Percentiles rank a stretch among this genome's conserved stretches.
Evolutionary conservation across 2,797 vertebrate species (phyloP).

Genomic region (Sphenodon punctatus): DNA sequence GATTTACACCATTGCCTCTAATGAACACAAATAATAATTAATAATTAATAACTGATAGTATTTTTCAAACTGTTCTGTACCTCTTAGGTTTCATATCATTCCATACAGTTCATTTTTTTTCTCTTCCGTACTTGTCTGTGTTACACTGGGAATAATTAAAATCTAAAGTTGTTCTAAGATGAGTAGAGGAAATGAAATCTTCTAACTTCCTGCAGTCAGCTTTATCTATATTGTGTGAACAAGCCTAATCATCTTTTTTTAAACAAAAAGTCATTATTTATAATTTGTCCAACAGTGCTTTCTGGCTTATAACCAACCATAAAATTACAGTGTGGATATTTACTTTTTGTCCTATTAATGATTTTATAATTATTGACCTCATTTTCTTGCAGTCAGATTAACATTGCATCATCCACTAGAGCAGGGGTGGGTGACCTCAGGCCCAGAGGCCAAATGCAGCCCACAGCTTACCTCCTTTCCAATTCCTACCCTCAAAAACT

Average conservation of each 20-base stretch:
- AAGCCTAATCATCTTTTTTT: constrained; percentile 53
- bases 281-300: constrained; percentile 43
- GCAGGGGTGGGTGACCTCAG: too few species aligned
- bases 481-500: too few species aligned
- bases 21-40: background rate
- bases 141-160: constrained; percentile 39
- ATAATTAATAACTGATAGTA: background rate
- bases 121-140: constrained; percentile 17
- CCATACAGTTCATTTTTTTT: constrained; percentile 35
- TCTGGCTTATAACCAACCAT: background rate
- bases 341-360: background rate
- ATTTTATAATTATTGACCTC: constrained; percentile 59
- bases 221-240: constrained; percentile 51
- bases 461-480: too few species aligned
- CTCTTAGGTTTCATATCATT: constrained; percentile 46
- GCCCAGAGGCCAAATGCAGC: too few species aligned
- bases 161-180: constrained; percentile 41
- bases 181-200: constrained; percentile 54
- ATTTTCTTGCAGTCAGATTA: too few species aligned
- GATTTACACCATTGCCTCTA: too few species aligned
- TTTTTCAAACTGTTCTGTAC: constrained; percentile 28
- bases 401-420: too few species aligned
- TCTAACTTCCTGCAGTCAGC: constrained; percentile 34
- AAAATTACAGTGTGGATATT: constrained; percentile 19
- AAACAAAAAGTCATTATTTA: constrained; percentile 53